phyloP scores from a whole-genome alignment of 2,888 invertebrate genomes.

The Ptychoptera contaminata region DNA sequence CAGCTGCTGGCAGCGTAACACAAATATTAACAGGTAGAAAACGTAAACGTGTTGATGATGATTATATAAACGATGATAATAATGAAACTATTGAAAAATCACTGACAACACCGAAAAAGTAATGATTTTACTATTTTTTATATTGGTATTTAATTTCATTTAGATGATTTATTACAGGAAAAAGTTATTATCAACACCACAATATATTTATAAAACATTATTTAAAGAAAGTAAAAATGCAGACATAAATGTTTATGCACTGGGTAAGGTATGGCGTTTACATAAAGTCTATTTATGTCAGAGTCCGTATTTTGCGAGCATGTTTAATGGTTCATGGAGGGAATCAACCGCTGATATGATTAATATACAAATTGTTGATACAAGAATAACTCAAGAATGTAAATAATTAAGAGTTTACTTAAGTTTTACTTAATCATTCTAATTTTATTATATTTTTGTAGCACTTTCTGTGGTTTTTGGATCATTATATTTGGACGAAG shows the following conservation, averaged over 20 bases:
- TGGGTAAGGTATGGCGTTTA: constrained; percentile 54
- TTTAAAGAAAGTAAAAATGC: constrained; percentile 61
- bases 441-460: constrained; percentile 23
- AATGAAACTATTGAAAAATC: constrained; percentile 37
- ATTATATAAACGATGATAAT: constrained; percentile 30
- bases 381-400: constrained; percentile 51
- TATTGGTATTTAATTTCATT: constrained; percentile 4
- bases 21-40: constrained; percentile 34
- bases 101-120: constrained; percentile 49
- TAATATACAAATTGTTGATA: constrained; percentile 52
- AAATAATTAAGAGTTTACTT: constrained; percentile 17
- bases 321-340: constrained; percentile 67
- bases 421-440: background rate
- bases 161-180: constrained; percentile 29
- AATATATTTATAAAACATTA: constrained; percentile 62
- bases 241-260: constrained; percentile 54
- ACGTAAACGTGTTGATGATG: constrained; percentile 36
- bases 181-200: constrained; percentile 52
- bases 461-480: constrained; percentile 56
- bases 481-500: constrained; percentile 59
- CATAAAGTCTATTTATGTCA: constrained; percentile 68
- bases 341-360: constrained; percentile 51
- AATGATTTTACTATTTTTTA: background rate
- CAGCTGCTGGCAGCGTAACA: constrained; percentile 29
- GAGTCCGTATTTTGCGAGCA: constrained; percentile 64